Percentiles rank a stretch among this genome's conserved stretches.
Evolutionary conservation across 2,888 invertebrate species (phyloP).

Genomic region (Drosophila nigricruria): DNA sequence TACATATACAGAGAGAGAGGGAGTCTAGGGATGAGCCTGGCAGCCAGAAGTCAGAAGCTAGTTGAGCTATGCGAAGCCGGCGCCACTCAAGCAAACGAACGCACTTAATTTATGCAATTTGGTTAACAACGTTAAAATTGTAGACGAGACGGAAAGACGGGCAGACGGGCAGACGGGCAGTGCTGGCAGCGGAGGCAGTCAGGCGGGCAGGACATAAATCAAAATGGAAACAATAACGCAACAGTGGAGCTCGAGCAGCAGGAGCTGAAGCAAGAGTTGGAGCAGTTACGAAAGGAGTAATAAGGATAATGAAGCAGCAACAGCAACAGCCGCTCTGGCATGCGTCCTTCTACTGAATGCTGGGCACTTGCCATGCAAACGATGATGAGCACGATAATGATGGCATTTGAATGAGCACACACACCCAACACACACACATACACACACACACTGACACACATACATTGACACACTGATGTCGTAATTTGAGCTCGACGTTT

Average conservation of each 20-base stretch:
- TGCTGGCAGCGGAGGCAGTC: conserved; percentile 7
- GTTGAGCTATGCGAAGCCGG: conserved; percentile 57
- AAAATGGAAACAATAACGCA: conserved; percentile 78
- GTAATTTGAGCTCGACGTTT: conserved; percentile 47
- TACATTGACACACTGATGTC: conserved; percentile 42
- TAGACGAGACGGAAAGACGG: conserved; percentile 43
- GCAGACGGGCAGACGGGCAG: background rate
- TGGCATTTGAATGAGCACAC: conserved; percentile 69
- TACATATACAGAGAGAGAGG: conserved; percentile 2
- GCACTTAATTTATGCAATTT: conserved; percentile 85
- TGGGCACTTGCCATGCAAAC: conserved; percentile 71
- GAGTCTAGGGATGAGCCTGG: conserved; percentile 15
- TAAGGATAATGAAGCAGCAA: conserved; percentile 76
- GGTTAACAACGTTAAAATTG: conserved; percentile 83
- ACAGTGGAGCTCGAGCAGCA: conserved; percentile 26
- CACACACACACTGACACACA: conserved; percentile 10
- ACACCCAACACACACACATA: conserved; percentile 32
- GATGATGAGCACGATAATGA: conserved; percentile 78
- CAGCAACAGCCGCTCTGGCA: conserved; percentile 53
- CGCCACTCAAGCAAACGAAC: conserved; percentile 79
- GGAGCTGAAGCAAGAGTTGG: conserved; percentile 24
- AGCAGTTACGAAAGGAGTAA: conserved; percentile 70
- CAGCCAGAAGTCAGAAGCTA: conserved; percentile 35
- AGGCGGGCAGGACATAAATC: conserved; percentile 70
- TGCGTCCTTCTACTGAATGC: conserved; percentile 34